phyloP scores from a whole-genome alignment of 1,140 invertebrate genomes.

The Leucophenga varia region DNA sequence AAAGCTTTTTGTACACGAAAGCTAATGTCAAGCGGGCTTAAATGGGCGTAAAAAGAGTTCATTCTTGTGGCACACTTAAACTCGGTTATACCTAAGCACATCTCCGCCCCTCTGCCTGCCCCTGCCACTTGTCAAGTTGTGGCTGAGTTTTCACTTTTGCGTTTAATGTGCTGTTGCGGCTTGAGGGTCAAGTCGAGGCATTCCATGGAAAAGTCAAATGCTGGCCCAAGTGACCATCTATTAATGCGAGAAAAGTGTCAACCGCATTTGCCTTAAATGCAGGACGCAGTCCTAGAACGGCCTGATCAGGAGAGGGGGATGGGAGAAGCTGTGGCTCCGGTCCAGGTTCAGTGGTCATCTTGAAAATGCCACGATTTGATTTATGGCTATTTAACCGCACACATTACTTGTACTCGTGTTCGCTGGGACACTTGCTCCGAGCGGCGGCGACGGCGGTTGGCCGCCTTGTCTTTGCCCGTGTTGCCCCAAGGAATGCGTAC shows the following conservation, averaged over 20 bases:
- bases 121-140: constrained; percentile 18
- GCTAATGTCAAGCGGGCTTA: too few relatives aligned
- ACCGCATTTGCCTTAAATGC: constrained; percentile 38
- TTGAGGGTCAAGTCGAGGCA: constrained; percentile 46
- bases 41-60: too few relatives aligned
- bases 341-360: constrained; percentile 38
- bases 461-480: constrained; percentile 19
- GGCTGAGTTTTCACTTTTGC: constrained; percentile 45
- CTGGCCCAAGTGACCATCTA: constrained; percentile 33
- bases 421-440: constrained; percentile 26
- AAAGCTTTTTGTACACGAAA: too few relatives aligned
- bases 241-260: constrained; percentile 46
- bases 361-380: constrained; percentile 39
- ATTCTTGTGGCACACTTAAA: too few relatives aligned
- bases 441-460: constrained; percentile 19
- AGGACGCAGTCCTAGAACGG: too few relatives aligned
- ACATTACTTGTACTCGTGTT: constrained; percentile 39
- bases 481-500: constrained; percentile 26
- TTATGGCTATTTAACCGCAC: constrained; percentile 53
- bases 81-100: too few relatives aligned
- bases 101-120: too few relatives aligned
- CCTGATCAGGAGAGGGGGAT: not conserved
- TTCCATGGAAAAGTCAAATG: constrained; percentile 34
- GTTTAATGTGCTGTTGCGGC: constrained; percentile 46
- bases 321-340: not conserved